phyloP scores from a whole-genome alignment of 30 jellyfish, hydroid and myxozoan species.

The Hydractinia symbiolongicarpus region DNA sequence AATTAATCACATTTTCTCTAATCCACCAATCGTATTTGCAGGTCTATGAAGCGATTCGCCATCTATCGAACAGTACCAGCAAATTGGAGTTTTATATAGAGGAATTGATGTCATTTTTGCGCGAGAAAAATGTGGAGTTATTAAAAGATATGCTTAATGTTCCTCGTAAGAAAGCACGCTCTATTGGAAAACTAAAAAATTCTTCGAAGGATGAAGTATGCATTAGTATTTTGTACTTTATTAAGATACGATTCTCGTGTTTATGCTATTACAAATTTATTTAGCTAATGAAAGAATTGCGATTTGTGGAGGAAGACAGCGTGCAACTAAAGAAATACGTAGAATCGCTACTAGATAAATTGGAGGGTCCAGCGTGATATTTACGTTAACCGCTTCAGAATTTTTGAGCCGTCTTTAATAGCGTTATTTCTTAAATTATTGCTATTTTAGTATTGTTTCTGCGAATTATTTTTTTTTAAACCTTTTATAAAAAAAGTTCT shows the following conservation, averaged over 20 bases:
- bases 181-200: neutral
- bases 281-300: slow-evolving; percentile 23
- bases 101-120: slow-evolving; percentile 10
- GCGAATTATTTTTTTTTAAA: too few species aligned
- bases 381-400: too few species aligned
- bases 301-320: slow-evolving; percentile 18
- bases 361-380: neutral
- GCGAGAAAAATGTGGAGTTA: slow-evolving; percentile 19
- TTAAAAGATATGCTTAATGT: neutral
- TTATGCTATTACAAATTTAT: neutral
- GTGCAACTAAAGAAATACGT: slow-evolving; percentile 15
- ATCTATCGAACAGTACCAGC: slow-evolving; percentile 2
- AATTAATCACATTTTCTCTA: too few species aligned
- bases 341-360: neutral
- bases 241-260: too few species aligned
- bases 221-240: neutral
- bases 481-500: too few species aligned
- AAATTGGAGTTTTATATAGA: slow-evolving; percentile 19
- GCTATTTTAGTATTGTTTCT: too few species aligned
- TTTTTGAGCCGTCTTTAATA: too few species aligned
- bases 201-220: slow-evolving; percentile 7
- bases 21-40: neutral
- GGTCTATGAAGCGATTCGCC: slow-evolving; percentile 32
- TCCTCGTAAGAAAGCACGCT: slow-evolving; percentile 23
- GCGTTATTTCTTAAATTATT: too few species aligned